These are phyloP conservation scores for Halictus ligatus DNA, from an alignment of 2,888 invertebrate genomes.

Conservation along the genomic window DNA sequence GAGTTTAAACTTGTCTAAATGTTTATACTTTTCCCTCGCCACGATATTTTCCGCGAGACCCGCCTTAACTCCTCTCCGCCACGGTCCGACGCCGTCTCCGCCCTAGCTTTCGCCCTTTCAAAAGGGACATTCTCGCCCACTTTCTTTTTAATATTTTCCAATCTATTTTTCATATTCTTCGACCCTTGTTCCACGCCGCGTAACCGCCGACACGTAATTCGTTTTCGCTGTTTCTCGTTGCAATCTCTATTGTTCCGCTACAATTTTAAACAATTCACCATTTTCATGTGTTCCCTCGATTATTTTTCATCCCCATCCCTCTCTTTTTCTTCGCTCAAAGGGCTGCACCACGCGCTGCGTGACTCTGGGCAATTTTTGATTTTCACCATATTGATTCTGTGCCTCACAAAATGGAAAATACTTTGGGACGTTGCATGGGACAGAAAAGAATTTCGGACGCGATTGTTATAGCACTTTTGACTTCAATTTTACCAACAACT, in stretches of 20 bases:
- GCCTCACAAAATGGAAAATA: too few relatives aligned
- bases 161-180: background rate
- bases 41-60: slow-evolving; percentile 71
- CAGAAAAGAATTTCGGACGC: too few relatives aligned
- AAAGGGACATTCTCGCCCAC: slow-evolving; percentile 61
- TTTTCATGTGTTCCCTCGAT: background rate
- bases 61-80: slow-evolving; percentile 37
- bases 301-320: background rate
- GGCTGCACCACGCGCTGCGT: too few relatives aligned
- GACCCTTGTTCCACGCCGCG: background rate
- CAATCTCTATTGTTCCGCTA: background rate
- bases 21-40: slow-evolving; percentile 75
- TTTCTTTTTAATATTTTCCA: slow-evolving; percentile 72
- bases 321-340: background rate
- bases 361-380: too few relatives aligned
- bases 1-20: slow-evolving; percentile 80
- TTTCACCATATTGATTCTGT: too few relatives aligned
- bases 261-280: background rate
- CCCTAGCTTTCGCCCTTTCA: slow-evolving; percentile 60
- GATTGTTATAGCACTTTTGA: too few relatives aligned
- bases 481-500: too few relatives aligned
- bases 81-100: slow-evolving; percentile 52
- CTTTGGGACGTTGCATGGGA: too few relatives aligned
- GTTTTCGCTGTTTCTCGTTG: background rate
- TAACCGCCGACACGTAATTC: background rate